Evolutionary conservation across 2,797 vertebrate species (phyloP).

Genomic region (Amazona finschi): DNA sequence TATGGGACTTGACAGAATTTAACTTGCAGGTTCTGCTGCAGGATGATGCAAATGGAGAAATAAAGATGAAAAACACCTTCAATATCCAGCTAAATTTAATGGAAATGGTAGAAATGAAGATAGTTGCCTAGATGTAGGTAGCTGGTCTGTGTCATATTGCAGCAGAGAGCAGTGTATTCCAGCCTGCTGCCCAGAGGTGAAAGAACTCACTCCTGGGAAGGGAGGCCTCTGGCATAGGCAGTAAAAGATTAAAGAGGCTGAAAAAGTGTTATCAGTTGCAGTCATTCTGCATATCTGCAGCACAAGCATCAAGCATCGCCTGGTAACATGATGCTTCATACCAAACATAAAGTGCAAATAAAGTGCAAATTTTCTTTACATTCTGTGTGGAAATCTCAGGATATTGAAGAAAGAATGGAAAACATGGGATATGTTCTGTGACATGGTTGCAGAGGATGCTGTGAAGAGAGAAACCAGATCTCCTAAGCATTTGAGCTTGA

Average conservation of each 20-base stretch:
- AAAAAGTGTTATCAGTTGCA: neutral
- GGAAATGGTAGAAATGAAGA: neutral
- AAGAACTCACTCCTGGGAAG: neutral
- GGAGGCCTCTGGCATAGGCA: neutral
- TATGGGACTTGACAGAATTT: constrained; percentile 19
- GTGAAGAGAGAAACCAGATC: neutral
- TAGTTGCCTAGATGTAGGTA: neutral
- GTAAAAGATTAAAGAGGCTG: neutral
- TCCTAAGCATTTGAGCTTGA: neutral
- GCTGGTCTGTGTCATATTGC: neutral
- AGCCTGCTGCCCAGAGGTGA: neutral
- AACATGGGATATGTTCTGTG: neutral
- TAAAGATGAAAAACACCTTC: neutral
- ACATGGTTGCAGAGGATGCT: neutral
- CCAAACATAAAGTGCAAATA: neutral
- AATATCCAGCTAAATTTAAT: constrained; percentile 25
- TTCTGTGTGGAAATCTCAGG: neutral
- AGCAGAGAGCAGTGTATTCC: neutral
- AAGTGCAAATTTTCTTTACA: neutral
- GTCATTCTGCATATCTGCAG: neutral
- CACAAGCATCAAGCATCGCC: neutral
- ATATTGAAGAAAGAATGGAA: neutral
- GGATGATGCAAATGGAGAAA: constrained; percentile 13
- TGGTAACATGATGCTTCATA: neutral
- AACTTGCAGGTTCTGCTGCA: constrained; percentile 16